These are phyloP conservation scores for Lethenteron camtschaticum DNA, from an alignment of 2,113 vertebrate genomes.

Conservation along the genomic window DNA sequence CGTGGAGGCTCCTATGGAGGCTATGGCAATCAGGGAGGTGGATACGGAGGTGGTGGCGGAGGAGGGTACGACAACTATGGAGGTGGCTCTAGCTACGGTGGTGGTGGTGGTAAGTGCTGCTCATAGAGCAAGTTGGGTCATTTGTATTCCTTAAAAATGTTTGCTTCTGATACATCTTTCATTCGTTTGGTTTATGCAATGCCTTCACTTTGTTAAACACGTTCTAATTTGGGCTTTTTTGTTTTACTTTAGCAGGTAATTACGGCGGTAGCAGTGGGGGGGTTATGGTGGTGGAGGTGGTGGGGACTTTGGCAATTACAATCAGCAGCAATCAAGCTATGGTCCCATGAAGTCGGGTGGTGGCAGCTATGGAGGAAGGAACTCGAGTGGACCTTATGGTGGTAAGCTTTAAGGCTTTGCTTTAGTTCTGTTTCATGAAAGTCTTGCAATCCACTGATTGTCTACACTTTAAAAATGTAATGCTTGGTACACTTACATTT, in stretches of 20 bases:
- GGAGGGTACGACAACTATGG: not conserved
- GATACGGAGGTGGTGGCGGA: not conserved
- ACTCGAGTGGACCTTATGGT: not conserved
- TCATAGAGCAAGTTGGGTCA: not conserved
- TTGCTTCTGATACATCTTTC: no score
- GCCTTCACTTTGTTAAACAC: no score
- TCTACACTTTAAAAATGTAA: not conserved
- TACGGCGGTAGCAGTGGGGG: not conserved
- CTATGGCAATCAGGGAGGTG: not conserved
- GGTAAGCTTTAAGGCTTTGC: not conserved
- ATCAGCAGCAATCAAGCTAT: not conserved
- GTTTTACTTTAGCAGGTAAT: not conserved
- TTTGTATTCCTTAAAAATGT: no score
- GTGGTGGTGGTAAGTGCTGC: not conserved
- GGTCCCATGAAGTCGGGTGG: constrained; percentile 1
- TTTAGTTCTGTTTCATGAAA: not conserved
- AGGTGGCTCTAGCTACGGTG: not conserved
- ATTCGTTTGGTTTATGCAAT: no score
- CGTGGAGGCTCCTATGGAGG: not conserved
- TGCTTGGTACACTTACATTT: not conserved
- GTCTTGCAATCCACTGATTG: not conserved
- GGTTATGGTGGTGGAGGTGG: not conserved
- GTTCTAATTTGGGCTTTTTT: no score
- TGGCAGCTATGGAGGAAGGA: constrained; percentile 1
- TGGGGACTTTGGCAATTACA: constrained; percentile 3